These are phyloP conservation scores for Drosophila putrida DNA, from an alignment of 2,888 invertebrate genomes.

Conservation along the genomic window DNA sequence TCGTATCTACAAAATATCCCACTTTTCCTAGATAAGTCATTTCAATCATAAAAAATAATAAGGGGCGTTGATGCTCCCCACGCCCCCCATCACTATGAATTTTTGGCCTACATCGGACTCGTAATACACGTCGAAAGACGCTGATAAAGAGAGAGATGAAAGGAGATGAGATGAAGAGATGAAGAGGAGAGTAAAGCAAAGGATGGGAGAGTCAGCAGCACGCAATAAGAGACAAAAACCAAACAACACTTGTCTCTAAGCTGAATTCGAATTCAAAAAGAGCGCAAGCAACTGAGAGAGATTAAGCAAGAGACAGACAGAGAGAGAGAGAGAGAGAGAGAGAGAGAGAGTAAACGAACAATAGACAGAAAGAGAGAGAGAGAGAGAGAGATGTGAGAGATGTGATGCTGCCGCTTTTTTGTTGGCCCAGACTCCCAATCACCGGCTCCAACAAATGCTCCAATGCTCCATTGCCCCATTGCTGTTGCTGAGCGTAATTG, in stretches of 20 bases:
- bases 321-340: constrained; percentile 7
- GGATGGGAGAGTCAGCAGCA: constrained; percentile 34
- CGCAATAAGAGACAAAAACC: constrained; percentile 41
- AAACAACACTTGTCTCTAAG: constrained; percentile 13
- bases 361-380: constrained; percentile 2
- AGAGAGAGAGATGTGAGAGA: constrained; percentile 15
- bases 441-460: constrained; percentile 39
- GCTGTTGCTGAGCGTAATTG: constrained; percentile 34
- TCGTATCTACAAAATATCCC: constrained; percentile 59
- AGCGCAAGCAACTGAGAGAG: constrained; percentile 4
- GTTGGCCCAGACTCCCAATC: constrained; percentile 23
- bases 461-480: constrained; percentile 49
- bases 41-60: constrained; percentile 46
- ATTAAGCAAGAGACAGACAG: not conserved
- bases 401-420: constrained; percentile 15
- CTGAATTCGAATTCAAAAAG: constrained; percentile 26
- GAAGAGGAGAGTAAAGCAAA: not conserved
- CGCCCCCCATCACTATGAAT: constrained; percentile 24
- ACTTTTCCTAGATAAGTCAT: constrained; percentile 50
- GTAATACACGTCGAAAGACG: constrained; percentile 17
- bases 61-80: constrained; percentile 55
- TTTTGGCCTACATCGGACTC: constrained; percentile 52
- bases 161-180: not conserved
- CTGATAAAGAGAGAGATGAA: not conserved
- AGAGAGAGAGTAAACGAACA: constrained; percentile 6